Evolutionary conservation across 1,140 invertebrate genomes (phyloP).

Genomic region (Zaprionus vittiger): DNA sequence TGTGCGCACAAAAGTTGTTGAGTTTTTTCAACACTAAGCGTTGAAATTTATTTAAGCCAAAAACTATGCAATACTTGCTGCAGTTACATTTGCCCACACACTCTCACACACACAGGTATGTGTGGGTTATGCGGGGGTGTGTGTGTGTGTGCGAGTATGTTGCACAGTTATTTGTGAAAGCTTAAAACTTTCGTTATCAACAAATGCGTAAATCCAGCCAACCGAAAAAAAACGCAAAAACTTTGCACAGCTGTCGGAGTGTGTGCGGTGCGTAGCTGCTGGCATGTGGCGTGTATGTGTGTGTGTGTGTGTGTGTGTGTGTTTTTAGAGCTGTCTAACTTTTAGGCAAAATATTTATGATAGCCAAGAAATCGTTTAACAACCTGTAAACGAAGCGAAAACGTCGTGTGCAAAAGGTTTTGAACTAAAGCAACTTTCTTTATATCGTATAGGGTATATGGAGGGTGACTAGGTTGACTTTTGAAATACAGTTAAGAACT

Average conservation of each 20-base stretch:
- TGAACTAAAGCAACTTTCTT: constrained; percentile 11
- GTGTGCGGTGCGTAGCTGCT: neutral
- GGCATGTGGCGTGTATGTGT: neutral
- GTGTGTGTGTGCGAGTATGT: constrained; percentile 44
- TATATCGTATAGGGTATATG: neutral
- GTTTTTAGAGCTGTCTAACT: constrained; percentile 69
- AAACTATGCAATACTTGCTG: constrained; percentile 38
- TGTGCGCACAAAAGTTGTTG: constrained; percentile 41
- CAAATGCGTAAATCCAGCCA: constrained; percentile 78
- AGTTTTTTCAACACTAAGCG: constrained; percentile 38
- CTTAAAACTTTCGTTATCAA: constrained; percentile 79
- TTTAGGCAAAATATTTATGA: constrained; percentile 80
- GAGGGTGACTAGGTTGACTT: neutral
- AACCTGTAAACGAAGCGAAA: constrained; percentile 31
- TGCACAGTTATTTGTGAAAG: constrained; percentile 68
- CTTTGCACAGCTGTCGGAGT: constrained; percentile 33
- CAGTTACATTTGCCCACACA: constrained; percentile 13
- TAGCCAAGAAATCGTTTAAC: constrained; percentile 72
- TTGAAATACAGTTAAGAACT: neutral
- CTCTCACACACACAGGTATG: constrained; percentile 1
- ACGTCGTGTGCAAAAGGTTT: constrained; percentile 33
- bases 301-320: constrained; percentile 31
- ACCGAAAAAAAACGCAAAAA: constrained; percentile 49
- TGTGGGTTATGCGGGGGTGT: neutral
- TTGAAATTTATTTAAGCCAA: constrained; percentile 54